Conservation (phyloP, 2,113 vertebrate species). For the Nyctibius bracteatus region DNA sequence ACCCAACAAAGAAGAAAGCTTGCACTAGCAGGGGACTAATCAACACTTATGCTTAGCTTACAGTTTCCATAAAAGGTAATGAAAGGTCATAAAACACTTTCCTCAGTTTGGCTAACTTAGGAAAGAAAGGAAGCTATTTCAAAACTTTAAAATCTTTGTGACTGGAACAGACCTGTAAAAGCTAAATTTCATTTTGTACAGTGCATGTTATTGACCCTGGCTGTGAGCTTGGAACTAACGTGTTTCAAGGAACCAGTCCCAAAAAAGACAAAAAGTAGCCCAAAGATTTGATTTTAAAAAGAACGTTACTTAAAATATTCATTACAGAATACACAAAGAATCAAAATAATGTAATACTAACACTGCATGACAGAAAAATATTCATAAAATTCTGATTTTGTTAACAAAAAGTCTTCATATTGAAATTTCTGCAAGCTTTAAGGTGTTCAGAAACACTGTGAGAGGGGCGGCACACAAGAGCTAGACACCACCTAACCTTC, state of each 20-base stretch:
- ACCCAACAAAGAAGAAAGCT: not conserved
- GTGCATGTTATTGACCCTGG: not conserved
- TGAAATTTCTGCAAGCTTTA: not conserved
- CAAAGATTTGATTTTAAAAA: not conserved
- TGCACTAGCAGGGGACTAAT: not conserved
- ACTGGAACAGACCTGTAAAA: not conserved
- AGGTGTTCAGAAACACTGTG: not conserved
- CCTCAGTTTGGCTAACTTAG: not conserved
- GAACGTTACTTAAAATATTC: not conserved
- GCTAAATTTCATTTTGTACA: not conserved
- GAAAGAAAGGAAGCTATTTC: not conserved
- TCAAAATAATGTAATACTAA: not conserved
- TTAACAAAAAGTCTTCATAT: not conserved
- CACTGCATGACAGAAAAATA: not conserved
- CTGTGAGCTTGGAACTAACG: rapidly evolving
- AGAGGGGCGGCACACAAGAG: not conserved
- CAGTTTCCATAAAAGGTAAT: not conserved
- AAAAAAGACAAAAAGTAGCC: not conserved
- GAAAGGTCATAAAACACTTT: not conserved
- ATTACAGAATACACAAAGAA: not conserved
- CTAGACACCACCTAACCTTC: not conserved
- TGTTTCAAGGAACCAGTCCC: not conserved
- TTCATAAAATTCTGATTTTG: not conserved
- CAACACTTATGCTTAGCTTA: not conserved
- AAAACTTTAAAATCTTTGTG: not conserved